Evolutionary conservation across 2,888 invertebrate genomes (phyloP).

Genomic region (Scaptomyza tumidula): DNA sequence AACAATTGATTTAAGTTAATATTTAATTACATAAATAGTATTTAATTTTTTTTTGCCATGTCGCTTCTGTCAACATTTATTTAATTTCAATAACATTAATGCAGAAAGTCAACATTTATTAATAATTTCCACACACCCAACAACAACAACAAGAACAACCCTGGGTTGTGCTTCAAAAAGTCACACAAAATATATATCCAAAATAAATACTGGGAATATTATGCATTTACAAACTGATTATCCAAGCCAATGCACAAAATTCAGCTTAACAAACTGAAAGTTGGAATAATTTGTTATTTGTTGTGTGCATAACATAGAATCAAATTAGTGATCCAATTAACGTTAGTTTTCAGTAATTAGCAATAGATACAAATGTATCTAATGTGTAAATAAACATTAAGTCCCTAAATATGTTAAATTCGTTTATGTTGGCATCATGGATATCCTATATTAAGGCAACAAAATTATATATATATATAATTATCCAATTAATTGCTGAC

Average conservation of each 20-base stretch:
- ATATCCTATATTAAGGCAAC: conserved; percentile 12
- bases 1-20: too few relatives aligned
- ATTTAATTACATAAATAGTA: too few relatives aligned
- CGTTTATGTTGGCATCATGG: too few relatives aligned
- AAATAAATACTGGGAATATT: neutral
- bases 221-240: neutral
- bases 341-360: conserved; percentile 22
- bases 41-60: neutral
- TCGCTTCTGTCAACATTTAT: neutral
- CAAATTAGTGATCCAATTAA: conserved; percentile 22
- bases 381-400: neutral
- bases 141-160: neutral
- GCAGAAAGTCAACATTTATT: neutral
- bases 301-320: neutral
- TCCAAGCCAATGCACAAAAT: conserved; percentile 2
- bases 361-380: conserved; percentile 7
- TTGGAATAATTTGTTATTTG: neutral
- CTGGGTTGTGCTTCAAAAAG: neutral
- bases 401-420: conserved; percentile 4
- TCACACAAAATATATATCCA: neutral
- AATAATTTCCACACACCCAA: neutral
- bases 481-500: conserved; percentile 40
- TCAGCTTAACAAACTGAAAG: conserved; percentile 10
- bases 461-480: conserved; percentile 1
- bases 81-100: neutral